Evolutionary conservation across 2,797 vertebrate species (phyloP).

Genomic region (Cichlasoma orientale): DNA sequence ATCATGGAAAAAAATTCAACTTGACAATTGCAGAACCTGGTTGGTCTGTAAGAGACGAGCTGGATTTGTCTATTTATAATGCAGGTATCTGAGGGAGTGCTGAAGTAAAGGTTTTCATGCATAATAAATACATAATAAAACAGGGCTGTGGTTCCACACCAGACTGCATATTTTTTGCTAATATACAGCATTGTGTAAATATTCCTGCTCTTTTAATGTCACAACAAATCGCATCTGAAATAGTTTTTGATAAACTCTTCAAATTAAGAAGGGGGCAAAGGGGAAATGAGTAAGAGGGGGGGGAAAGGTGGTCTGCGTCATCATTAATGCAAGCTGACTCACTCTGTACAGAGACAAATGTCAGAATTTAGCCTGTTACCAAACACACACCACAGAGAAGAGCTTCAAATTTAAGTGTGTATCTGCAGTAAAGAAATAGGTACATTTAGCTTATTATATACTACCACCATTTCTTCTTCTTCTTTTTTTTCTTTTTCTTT

Average conservation of each 20-base stretch:
- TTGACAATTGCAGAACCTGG: constrained; percentile 22
- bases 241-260: background rate
- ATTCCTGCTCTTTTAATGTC: constrained; percentile 17
- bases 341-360: constrained; percentile 30
- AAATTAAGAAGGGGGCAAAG: background rate
- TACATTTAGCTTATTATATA: background rate
- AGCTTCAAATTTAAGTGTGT: background rate
- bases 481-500: too few species aligned
- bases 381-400: background rate
- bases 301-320: constrained; percentile 7
- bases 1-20: constrained; percentile 14
- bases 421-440: background rate
- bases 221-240: constrained; percentile 16
- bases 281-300: background rate
- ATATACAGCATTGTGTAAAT: background rate
- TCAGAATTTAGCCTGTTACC: background rate
- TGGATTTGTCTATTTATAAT: constrained; percentile 2
- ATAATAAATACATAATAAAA: constrained; percentile 5
- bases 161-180: background rate
- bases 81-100: background rate
- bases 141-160: background rate
- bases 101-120: background rate
- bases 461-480: background rate
- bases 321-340: constrained; percentile 36
- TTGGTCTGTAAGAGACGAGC: background rate